These are phyloP conservation scores for Cotesia typhae DNA, from an alignment of 1,140 invertebrate species.

Conservation along the genomic window DNA sequence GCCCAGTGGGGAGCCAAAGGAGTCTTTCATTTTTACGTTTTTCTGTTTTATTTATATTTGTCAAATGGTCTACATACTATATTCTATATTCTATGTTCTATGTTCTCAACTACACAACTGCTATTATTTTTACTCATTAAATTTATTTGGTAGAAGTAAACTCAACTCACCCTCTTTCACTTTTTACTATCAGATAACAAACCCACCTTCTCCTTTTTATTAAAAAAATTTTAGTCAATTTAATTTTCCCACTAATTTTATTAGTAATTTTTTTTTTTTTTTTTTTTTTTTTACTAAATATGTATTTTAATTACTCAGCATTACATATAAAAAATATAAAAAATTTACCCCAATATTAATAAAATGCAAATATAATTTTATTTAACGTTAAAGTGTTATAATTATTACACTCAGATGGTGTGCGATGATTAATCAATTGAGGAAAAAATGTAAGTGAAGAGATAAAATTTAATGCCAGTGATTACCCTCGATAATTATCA, in stretches of 20 bases:
- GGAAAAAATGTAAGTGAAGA: constrained; percentile 1
- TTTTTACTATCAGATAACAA: neutral
- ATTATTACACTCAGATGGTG: too few species aligned
- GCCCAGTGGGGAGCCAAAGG: constrained; percentile 7
- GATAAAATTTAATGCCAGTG: neutral
- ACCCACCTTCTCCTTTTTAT: neutral
- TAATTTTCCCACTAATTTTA: neutral
- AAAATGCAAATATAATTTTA: neutral
- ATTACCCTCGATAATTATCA: constrained; percentile 14
- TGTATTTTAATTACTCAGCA: too few species aligned
- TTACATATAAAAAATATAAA: neutral
- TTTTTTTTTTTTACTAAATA: too few species aligned
- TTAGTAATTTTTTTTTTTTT: too few species aligned
- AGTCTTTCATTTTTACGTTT: neutral
- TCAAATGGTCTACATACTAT: neutral
- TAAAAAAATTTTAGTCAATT: too few species aligned
- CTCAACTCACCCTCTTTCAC: too few species aligned
- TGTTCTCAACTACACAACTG: too few species aligned
- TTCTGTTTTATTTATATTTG: neutral
- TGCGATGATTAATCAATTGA: neutral
- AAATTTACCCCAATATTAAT: too few species aligned
- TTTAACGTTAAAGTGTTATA: neutral
- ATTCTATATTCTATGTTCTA: neutral
- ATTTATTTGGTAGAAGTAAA: neutral
- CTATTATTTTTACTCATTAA: too few species aligned